Percentiles rank a stretch among this genome's conserved stretches.
Conservation (phyloP, 2,797 vertebrate genomes). For the Poeciliopsis turneri region DNA sequence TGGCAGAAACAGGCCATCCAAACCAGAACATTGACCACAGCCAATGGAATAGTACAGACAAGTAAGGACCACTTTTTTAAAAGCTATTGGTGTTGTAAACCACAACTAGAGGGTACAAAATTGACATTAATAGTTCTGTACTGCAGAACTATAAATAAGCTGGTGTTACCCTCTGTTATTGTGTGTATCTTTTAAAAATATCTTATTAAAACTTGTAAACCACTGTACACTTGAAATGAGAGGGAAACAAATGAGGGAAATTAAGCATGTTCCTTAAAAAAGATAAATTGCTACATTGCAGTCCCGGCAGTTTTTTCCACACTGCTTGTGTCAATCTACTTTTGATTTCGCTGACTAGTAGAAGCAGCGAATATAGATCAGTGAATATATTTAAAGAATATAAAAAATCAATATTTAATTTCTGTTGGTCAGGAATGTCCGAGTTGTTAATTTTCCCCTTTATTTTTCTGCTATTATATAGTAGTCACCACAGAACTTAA, state of each 20-base stretch:
- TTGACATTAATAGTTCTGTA: not conserved
- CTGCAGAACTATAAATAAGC: not conserved
- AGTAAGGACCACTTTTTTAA: constrained; percentile 45
- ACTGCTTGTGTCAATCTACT: not conserved
- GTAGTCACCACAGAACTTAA: not conserved
- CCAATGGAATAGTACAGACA: constrained; percentile 28
- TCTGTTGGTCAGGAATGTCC: not conserved
- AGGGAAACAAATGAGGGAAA: not conserved
- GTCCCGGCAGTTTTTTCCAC: not conserved
- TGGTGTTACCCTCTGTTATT: not conserved
- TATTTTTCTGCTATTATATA: not conserved
- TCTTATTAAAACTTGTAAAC: not conserved
- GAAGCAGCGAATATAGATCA: not conserved
- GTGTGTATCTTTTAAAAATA: not conserved
- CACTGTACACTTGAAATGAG: not conserved
- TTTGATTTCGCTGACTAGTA: not conserved
- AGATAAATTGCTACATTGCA: not conserved
- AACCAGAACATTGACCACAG: constrained; percentile 42
- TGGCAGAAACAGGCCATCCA: constrained; percentile 10
- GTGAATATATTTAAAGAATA: no score
- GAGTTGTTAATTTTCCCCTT: no score
- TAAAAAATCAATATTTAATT: not conserved
- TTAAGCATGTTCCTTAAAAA: not conserved
- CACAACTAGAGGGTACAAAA: constrained; percentile 6
- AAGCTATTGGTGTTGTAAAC: constrained; percentile 39